Base-by-base conservation (phyloP, 2,113 vertebrate species). In the Steatornis caripensis region DNA sequence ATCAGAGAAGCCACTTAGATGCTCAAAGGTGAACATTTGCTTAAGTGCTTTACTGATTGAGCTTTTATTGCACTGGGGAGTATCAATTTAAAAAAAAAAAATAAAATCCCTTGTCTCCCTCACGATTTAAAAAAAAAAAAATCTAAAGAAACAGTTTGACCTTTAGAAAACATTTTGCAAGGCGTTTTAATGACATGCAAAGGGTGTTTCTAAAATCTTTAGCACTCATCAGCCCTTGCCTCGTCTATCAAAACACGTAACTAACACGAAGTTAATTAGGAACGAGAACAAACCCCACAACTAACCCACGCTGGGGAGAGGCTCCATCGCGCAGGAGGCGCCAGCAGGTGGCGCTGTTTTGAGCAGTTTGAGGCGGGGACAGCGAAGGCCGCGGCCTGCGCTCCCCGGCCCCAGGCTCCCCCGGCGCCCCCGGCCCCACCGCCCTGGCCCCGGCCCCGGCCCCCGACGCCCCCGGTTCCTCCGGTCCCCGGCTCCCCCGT, bases 291-390 rank as follows among this genome's bases (percentile, higher is more conserved):
- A 54, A 27, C 11, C 11, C n/a, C n/a, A n/a, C 36, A 51, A 8
- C 8, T 4, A 9, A 6, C 8, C 5, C 10, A 15, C 12, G 7
- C 4, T 5, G 0, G 12, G 26, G 34, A 34, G 46, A 51, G 41
- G 49, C 45, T 49, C 12, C 15, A 3, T 17, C 20, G 9, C 6
- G 19, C 53, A 9, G 60, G 58, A 8, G 62, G 34, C 26, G 60
- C 91, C 97, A 43, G 95, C 5, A 97, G 97, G 81, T 96, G 97
- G 96, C 96, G 77, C 22, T 97, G 88, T 76, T 48, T 36, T 34
- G 92, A 97, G 46, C 11, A 23, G 21, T 55, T 66, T 32, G 79
- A 70, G 79, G 34, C 34, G 9, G n/a, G 30, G 18, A 20, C 85
- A 3, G 68, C 3, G 7, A 1, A 48, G 27, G 11, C 30, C 2